Evolutionary conservation across 2,797 vertebrate genomes (phyloP).

Genomic region (Gallinago stenura): DNA sequence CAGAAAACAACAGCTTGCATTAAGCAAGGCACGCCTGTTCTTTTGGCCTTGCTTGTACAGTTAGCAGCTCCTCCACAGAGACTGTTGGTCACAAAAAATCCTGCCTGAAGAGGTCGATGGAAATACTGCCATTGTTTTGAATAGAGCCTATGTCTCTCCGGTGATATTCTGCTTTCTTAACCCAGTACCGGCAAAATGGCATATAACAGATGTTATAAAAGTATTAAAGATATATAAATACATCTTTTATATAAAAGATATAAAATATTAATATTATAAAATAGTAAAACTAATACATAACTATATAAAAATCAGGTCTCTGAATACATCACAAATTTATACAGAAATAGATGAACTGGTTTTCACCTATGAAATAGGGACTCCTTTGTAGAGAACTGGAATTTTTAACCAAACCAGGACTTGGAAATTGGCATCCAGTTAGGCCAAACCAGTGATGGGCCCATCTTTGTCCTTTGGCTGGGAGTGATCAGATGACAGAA

Average conservation of each 20-base stretch:
- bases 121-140: background rate
- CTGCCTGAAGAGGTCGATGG: fast-evolving
- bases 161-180: background rate
- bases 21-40: background rate
- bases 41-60: background rate
- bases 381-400: fast-evolving
- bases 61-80: background rate
- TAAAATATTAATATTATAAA: too few species aligned
- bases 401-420: background rate
- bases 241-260: too few species aligned
- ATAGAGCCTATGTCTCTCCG: fast-evolving
- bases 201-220: background rate
- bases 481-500: background rate
- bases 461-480: fast-evolving
- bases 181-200: too few species aligned
- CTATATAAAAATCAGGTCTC: background rate
- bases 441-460: background rate
- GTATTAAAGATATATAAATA: background rate
- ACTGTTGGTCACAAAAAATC: background rate
- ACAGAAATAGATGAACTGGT: fast-evolving
- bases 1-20: background rate
- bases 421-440: background rate
- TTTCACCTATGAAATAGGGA: background rate
- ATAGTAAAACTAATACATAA: too few species aligned
- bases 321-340: background rate